Conservation (phyloP, 2,797 vertebrate genomes). For the Petrocephalus sullivani region DNA sequence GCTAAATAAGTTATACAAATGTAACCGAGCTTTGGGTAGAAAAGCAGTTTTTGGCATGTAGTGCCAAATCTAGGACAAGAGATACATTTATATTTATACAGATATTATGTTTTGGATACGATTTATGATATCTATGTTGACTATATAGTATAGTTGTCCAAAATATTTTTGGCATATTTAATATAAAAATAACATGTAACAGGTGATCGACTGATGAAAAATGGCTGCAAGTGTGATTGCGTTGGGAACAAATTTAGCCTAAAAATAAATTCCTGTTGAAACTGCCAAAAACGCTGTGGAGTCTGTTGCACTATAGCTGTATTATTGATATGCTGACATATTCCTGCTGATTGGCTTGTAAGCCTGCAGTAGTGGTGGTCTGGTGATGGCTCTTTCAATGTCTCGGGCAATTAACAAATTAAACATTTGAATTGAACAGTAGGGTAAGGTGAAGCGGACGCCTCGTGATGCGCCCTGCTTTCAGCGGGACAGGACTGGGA, state of each 20-base stretch:
- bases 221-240: neutral
- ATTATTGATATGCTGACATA: neutral
- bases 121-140: neutral
- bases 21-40: neutral
- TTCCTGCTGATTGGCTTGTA: neutral
- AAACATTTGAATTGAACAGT: constrained; percentile 31
- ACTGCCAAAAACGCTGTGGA: neutral
- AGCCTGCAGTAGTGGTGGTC: neutral
- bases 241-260: neutral
- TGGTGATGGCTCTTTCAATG: constrained; percentile 26
- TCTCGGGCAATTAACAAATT: constrained; percentile 40
- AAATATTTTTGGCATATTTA: neutral
- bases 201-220: neutral
- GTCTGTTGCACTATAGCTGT: neutral
- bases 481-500: constrained; percentile 23
- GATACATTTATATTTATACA: constrained; percentile 38
- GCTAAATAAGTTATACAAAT: constrained; percentile 25
- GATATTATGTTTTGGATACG: neutral
- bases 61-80: constrained; percentile 38
- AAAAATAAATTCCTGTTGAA: neutral
- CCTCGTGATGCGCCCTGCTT: constrained; percentile 29
- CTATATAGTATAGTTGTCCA: neutral
- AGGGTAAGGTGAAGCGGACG: constrained; percentile 24
- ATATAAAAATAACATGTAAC: neutral
- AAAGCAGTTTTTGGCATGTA: constrained; percentile 30